Evolutionary conservation across 2,888 invertebrate genomes (phyloP).

Genomic region (Amphimallon solstitiale): DNA sequence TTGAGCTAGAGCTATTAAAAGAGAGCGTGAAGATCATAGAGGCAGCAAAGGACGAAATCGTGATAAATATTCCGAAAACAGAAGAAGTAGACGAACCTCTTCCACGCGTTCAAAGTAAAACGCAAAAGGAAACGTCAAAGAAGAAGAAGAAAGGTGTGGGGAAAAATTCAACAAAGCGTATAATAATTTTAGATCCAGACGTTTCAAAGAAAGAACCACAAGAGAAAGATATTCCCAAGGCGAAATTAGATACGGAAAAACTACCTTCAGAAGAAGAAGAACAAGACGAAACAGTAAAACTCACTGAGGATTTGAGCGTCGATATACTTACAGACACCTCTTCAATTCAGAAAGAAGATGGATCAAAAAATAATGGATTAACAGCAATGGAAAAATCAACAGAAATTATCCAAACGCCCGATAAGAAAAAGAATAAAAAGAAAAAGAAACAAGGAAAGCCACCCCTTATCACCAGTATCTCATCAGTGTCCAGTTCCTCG

Average conservation of each 20-base stretch:
- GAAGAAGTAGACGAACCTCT: not conserved
- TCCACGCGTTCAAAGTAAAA: slow-evolving; percentile 20
- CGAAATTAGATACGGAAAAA: not conserved
- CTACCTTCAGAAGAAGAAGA: not conserved
- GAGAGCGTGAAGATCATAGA: slow-evolving; percentile 31
- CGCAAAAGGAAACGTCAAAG: slow-evolving; percentile 5
- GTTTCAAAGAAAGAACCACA: not conserved
- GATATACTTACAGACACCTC: not conserved
- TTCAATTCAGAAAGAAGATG: not conserved
- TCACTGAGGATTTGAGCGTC: slow-evolving; percentile 19
- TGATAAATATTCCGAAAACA: not conserved
- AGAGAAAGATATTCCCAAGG: not conserved
- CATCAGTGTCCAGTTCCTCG: slow-evolving; percentile 47
- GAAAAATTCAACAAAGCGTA: slow-evolving; percentile 26
- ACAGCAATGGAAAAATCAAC: slow-evolving; percentile 28
- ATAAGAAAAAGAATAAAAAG: slow-evolving; percentile 47
- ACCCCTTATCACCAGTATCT: slow-evolving; percentile 28
- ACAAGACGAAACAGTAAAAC: slow-evolving; percentile 15
- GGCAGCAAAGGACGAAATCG: slow-evolving; percentile 37
- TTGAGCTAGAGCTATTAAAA: slow-evolving; percentile 49
- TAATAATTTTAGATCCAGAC: slow-evolving; percentile 34
- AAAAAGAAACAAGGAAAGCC: slow-evolving; percentile 51
- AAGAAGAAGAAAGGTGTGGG: slow-evolving; percentile 36
- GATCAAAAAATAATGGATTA: slow-evolving; percentile 42
- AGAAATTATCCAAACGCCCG: slow-evolving; percentile 8